These are phyloP conservation scores for Rallus limicola DNA, from an alignment of 2,113 vertebrate genomes.

Conservation along the genomic window DNA sequence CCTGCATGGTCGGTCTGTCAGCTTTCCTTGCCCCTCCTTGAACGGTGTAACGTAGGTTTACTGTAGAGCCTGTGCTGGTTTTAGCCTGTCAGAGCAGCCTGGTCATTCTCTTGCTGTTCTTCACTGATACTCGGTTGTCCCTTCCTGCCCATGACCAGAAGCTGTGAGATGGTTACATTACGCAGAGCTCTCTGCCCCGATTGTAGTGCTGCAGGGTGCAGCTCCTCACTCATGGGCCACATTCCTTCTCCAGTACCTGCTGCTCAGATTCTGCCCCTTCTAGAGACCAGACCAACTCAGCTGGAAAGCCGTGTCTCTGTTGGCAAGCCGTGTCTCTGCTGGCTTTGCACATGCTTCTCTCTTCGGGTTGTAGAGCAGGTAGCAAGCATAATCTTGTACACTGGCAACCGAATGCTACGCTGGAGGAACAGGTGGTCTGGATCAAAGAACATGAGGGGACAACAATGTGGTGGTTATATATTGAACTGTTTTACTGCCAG, in stretches of 20 bases:
- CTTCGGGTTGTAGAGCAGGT: background rate
- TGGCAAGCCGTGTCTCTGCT: background rate
- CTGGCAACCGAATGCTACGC: background rate
- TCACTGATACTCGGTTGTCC: background rate
- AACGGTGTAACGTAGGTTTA: background rate
- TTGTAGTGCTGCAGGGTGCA: background rate
- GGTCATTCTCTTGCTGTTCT: background rate
- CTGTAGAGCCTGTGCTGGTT: accelerated
- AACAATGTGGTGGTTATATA: background rate
- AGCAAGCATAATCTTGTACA: background rate
- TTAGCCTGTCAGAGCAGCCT: background rate
- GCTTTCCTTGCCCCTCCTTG: background rate
- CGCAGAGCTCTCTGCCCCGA: background rate
- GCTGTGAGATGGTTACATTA: accelerated
- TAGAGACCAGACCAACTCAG: background rate
- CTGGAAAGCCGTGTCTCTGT: background rate
- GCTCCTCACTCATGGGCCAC: background rate
- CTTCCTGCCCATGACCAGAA: background rate
- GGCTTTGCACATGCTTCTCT: background rate
- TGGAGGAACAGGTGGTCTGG: background rate
- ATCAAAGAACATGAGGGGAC: background rate
- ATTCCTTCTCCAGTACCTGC: background rate
- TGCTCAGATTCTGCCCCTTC: background rate
- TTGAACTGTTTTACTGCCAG: background rate
- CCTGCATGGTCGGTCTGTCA: background rate